Percentiles rank a stretch among this genome's conserved stretches.
Evolutionary conservation across 2,888 invertebrate genomes (phyloP).

Genomic region (Portevinia maculata): DNA sequence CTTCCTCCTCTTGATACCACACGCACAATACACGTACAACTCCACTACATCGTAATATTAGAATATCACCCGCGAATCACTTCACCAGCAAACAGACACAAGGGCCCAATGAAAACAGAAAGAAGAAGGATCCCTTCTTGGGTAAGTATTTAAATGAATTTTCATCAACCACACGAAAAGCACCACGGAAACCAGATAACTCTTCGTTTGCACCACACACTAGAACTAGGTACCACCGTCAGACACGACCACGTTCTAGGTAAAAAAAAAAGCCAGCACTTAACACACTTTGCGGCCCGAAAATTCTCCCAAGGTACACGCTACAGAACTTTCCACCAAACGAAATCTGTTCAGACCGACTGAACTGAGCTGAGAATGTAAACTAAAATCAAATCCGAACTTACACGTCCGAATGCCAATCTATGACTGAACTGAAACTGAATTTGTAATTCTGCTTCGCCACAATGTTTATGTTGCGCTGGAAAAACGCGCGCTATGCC

Average conservation of each 20-base stretch:
- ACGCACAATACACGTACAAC: slow-evolving; percentile 32
- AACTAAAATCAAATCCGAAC: slow-evolving; percentile 53
- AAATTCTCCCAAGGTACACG: too few species aligned
- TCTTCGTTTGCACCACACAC: slow-evolving; percentile 47
- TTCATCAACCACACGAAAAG: slow-evolving; percentile 38
- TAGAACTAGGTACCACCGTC: slow-evolving; percentile 1
- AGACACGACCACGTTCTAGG: slow-evolving; percentile 29
- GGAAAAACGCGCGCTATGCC: slow-evolving; percentile 44
- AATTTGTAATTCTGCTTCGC: slow-evolving; percentile 53
- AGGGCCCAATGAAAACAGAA: background rate
- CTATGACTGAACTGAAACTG: slow-evolving; percentile 58
- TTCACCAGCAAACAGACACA: background rate
- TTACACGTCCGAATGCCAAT: slow-evolving; percentile 69
- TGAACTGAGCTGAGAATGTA: slow-evolving; percentile 28
- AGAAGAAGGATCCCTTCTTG: slow-evolving; percentile 14
- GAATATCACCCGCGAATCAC: slow-evolving; percentile 21
- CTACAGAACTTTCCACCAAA: background rate
- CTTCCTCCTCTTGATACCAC: slow-evolving; percentile 41
- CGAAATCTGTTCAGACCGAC: slow-evolving; percentile 37
- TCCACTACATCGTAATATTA: background rate
- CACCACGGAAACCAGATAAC: slow-evolving; percentile 48
- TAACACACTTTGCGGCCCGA: slow-evolving; percentile 19
- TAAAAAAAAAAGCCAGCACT: slow-evolving; percentile 41
- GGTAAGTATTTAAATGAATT: slow-evolving; percentile 37
- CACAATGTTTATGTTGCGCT: slow-evolving; percentile 70